Evolutionary conservation across 2,797 vertebrate species (phyloP), one percentile per base, ranked within the genome.

Genomic region (Arrhamphus sclerolepis): DNA sequence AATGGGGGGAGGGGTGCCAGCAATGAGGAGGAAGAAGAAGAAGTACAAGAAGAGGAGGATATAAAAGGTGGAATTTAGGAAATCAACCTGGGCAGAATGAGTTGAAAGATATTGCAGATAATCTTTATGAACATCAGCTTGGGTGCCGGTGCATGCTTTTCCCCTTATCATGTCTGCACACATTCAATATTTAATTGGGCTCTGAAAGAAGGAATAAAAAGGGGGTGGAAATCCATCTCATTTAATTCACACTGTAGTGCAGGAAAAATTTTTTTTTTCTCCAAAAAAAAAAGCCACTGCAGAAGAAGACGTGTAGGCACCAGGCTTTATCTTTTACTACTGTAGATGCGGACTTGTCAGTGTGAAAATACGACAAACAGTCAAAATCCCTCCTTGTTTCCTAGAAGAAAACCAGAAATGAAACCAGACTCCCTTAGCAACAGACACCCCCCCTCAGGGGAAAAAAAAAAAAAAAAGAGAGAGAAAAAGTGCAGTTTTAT

Each of bases 351-450:
- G 67, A 79, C 80, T 77, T 17, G 24, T 88, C 81, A 47, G 80
- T 66, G 70, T 83, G 86, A 85, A 85, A 91, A 90, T 79, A 63
- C 42, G 75, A 69, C 66, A 65, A 83, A 78, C 70, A 72, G 70
- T 54, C 40, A 55, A 58, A 59, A 78, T 65, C 24, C 46, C 26
- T 55, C 67, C 31, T 88, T 70, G 73, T 65, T 88, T 84, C 85
- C 78, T 81, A 18, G 62, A 84, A 84, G 75, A 61, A 73, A 67
- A 69, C 13, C 60, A 14, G 48, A 70, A 60, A 51, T 78, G 72
- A 66, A 67, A 67, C 63, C 22, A 18, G 40, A 60, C 82, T 88
- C 75, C 83, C 89, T 85, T 83, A 80, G 87, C 88, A 90, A 88
- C 86, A 84, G 58, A 70, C 62, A 34, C 49, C 29, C 28, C 41